These are phyloP conservation scores for Drosophila monieri DNA, from an alignment of 2,888 invertebrate genomes.

Conservation along the genomic window DNA sequence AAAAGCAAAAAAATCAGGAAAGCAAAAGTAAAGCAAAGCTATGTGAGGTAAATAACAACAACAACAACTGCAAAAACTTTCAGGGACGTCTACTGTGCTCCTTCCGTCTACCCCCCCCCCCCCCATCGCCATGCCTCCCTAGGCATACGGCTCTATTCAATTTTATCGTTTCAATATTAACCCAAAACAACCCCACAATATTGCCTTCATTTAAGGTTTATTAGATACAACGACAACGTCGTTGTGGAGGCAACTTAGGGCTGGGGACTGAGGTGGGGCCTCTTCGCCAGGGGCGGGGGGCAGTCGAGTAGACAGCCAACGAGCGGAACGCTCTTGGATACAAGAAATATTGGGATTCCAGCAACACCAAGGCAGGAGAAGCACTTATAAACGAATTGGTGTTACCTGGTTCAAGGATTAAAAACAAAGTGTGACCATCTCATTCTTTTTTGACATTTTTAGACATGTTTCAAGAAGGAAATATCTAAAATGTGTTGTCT, in stretches of 20 bases:
- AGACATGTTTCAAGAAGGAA: no score
- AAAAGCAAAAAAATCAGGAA: constrained; percentile 40
- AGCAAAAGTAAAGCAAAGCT: constrained; percentile 25
- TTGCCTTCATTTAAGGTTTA: constrained; percentile 83
- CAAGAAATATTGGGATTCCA: constrained; percentile 62
- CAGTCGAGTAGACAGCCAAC: constrained; percentile 44
- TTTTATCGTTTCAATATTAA: constrained; percentile 82
- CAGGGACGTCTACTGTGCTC: constrained; percentile 62
- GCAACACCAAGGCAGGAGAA: constrained; percentile 28
- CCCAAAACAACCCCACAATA: constrained; percentile 82
- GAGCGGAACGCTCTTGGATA: constrained; percentile 68
- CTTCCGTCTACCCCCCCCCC: neutral
- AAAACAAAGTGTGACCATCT: no score
- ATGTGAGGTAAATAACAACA: constrained; percentile 6
- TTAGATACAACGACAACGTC: constrained; percentile 73
- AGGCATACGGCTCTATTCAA: constrained; percentile 77
- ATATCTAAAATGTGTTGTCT: no score
- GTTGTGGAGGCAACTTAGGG: constrained; percentile 21
- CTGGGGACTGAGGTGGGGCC: constrained; percentile 20
- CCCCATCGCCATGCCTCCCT: constrained; percentile 18
- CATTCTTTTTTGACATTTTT: no score
- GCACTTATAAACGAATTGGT: neutral
- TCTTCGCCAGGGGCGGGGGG: neutral
- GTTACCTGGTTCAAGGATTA: neutral
- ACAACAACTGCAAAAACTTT: constrained; percentile 54